Percentiles rank a stretch among this genome's conserved stretches.
Conservation (phyloP, 2,888 invertebrate genomes). For the Drosophila helvetica region DNA sequence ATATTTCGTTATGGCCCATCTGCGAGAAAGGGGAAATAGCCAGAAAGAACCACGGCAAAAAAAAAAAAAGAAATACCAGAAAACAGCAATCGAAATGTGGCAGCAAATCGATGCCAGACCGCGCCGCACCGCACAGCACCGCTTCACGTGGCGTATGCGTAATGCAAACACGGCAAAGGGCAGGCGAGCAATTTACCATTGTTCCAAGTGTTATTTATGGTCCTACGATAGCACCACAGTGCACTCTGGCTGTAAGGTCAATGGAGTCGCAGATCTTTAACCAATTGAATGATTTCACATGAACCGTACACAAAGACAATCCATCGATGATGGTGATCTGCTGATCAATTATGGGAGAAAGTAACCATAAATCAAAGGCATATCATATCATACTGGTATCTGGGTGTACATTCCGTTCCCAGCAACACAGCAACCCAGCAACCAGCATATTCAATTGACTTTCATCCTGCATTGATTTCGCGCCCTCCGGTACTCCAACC, state of each 20-base stretch:
- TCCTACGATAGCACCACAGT: constrained; percentile 9
- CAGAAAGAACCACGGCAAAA: background rate
- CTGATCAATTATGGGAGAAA: constrained; percentile 33
- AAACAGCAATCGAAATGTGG: constrained; percentile 49
- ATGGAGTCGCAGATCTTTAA: constrained; percentile 3
- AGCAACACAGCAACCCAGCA: no score
- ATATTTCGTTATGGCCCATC: constrained; percentile 65
- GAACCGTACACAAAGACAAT: background rate
- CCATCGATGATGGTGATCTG: constrained; percentile 17
- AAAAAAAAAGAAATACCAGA: constrained; percentile 8
- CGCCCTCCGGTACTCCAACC: background rate
- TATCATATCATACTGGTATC: constrained; percentile 22
- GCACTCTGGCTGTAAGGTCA: background rate
- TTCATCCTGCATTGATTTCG: constrained; percentile 24
- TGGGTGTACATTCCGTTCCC: background rate
- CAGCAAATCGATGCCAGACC: constrained; percentile 65
- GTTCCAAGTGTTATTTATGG: constrained; percentile 41
- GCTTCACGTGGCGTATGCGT: constrained; percentile 62
- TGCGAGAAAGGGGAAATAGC: constrained; percentile 27
- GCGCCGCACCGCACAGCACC: constrained; percentile 1
- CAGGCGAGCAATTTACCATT: constrained; percentile 58
- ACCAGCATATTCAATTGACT: constrained; percentile 26
- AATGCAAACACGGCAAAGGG: constrained; percentile 41
- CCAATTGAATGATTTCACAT: background rate
- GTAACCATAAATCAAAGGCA: constrained; percentile 32